Evolutionary conservation across 1,140 invertebrate species (phyloP), one percentile per base, ranked within the genome.

Genomic region (Aphaenogaster rudis): DNA sequence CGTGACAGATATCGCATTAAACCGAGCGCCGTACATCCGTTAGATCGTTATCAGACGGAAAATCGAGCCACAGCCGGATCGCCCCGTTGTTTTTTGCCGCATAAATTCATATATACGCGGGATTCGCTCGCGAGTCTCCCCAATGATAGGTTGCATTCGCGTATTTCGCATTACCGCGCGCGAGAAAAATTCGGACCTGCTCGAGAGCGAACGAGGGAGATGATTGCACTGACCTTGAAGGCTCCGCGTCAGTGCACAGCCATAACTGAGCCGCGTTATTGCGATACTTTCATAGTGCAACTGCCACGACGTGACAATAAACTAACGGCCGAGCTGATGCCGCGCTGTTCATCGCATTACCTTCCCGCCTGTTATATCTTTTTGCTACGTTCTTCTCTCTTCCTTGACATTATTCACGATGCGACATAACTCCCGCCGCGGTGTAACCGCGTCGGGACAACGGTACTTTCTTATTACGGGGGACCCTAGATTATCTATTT

Each of bases 271-370:
- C 66, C 86, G 79, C 88, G 87, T 91, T 86, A 88, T 54, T 67
- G 78, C 87, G 81, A 90, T 89, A 90, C 86, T 90, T 92, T 91
- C 88, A 74, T 88, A 80, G 78, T 64, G 85, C 86, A 63, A 88
- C 74, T 59, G 72, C 33, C 86, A 80, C 61, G 66, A 82, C 84
- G 80, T 77, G 89, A 87, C 87, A 82, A 90, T 91, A 80, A 86
- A 90, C 57, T 90, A 91, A 91, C 90, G 82, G 71, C 86, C 42
- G 39, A 45, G 80, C 59, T 69, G 89, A 88, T 88, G 87, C 77
- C 81, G 61, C 45, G 42, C 42, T 66, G 67, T 66, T 98, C 96
- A 42, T 97, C 95, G 89, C 97, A 97, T 74, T 96, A 96, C 93
- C 77, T 72, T 69, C 39, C 5, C n/a, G 59, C 48, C 36, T 67